These are phyloP conservation scores for Saturnia pavonia DNA, from an alignment of 2,888 invertebrate genomes.

Conservation along the genomic window DNA sequence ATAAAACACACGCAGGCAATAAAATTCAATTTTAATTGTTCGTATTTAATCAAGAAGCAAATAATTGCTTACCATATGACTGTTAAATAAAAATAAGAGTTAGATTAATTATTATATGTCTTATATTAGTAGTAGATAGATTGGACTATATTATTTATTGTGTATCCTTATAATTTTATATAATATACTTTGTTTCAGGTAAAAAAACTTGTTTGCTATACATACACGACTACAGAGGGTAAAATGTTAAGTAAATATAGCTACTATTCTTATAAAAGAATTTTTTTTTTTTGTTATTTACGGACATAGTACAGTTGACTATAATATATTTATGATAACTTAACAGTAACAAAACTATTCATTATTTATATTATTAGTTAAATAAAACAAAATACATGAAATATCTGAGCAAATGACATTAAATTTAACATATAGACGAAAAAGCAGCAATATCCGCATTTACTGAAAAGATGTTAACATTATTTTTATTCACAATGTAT, in stretches of 20 bases:
- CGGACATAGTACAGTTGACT: background rate
- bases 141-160: too few species aligned
- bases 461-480: too few species aligned
- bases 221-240: background rate
- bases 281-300: background rate
- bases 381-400: slow-evolving; percentile 2
- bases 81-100: too few species aligned
- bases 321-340: background rate
- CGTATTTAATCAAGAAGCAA: too few species aligned
- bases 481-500: too few species aligned
- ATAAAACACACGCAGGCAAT: too few species aligned
- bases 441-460: too few species aligned
- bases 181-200: background rate
- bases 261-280: background rate
- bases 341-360: background rate
- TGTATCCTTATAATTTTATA: background rate
- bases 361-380: background rate
- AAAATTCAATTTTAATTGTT: too few species aligned
- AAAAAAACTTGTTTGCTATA: background rate
- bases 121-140: too few species aligned
- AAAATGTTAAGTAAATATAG: background rate
- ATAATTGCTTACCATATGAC: too few species aligned
- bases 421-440: background rate
- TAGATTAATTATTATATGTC: too few species aligned
- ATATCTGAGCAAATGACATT: background rate